These are phyloP conservation scores for Suncus etruscus DNA, from an alignment of 2,113 vertebrate species.

Conservation along the genomic window DNA sequence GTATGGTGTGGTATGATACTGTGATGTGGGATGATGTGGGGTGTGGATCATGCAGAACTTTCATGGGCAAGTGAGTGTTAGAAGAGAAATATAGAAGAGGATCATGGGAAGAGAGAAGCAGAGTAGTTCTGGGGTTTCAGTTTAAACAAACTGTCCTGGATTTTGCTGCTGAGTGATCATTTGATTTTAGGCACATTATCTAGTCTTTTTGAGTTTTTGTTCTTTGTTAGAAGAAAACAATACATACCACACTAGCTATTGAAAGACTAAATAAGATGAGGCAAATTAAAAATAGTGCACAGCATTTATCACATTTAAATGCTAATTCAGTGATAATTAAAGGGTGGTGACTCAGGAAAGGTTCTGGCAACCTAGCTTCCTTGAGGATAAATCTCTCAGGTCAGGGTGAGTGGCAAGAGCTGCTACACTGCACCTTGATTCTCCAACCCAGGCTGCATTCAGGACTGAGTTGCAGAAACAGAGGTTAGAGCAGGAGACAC, in stretches of 20 bases:
- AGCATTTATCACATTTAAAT: neutral
- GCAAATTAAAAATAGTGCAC: constrained; percentile 31
- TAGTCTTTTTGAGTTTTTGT: neutral
- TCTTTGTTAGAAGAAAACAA: constrained; percentile 4
- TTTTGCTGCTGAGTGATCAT: neutral
- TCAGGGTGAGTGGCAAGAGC: neutral
- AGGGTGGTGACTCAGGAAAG: neutral
- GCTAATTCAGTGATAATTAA: neutral
- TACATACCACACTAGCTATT: neutral
- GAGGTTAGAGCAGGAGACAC: neutral
- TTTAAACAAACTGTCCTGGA: neutral
- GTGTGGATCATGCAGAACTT: too few species aligned
- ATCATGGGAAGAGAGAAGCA: neutral
- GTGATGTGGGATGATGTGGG: neutral
- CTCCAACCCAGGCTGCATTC: neutral
- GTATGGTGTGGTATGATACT: neutral
- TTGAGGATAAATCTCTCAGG: neutral
- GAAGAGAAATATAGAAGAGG: neutral
- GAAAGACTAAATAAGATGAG: constrained; percentile 22
- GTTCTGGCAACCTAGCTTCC: neutral
- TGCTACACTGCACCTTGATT: neutral
- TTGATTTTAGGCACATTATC: neutral
- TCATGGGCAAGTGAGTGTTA: too few species aligned
- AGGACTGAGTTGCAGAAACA: neutral
- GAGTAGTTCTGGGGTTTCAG: neutral